These are phyloP conservation scores for Mormyrus proboscirostris DNA, from an alignment of 2,797 vertebrate genomes.

Conservation along the genomic window DNA sequence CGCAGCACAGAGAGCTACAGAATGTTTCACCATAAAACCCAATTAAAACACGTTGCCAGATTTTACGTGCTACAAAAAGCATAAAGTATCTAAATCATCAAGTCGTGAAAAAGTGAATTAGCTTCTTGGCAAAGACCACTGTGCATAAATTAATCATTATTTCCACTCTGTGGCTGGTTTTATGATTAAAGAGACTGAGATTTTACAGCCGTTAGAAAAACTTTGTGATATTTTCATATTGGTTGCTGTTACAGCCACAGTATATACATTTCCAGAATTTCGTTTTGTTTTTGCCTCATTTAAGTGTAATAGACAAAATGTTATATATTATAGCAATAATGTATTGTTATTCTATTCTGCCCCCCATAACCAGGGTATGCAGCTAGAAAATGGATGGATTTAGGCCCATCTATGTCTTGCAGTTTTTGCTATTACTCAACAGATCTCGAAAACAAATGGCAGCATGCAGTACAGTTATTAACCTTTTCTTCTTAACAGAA, in stretches of 20 bases:
- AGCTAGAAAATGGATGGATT: not conserved
- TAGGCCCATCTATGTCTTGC: not conserved
- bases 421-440: not conserved
- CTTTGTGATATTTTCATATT: not conserved
- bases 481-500: not conserved
- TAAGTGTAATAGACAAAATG: not conserved
- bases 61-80: conserved; percentile 44
- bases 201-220: not conserved
- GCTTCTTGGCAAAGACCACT: not conserved
- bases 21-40: not conserved
- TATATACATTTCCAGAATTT: not conserved
- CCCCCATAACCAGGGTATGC: not conserved
- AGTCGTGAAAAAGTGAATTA: not conserved
- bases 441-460: not conserved
- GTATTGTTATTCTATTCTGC: not conserved
- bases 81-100: not conserved
- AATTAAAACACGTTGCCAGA: conserved; percentile 37
- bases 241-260: not conserved
- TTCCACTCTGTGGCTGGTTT: not conserved
- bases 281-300: not conserved
- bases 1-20: not conserved
- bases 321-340: not conserved
- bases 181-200: not conserved
- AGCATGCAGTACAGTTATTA: not conserved
- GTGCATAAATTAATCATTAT: not conserved